phyloP scores from a whole-genome alignment of 1,140 invertebrate species.

The Goniozus legneri region DNA sequence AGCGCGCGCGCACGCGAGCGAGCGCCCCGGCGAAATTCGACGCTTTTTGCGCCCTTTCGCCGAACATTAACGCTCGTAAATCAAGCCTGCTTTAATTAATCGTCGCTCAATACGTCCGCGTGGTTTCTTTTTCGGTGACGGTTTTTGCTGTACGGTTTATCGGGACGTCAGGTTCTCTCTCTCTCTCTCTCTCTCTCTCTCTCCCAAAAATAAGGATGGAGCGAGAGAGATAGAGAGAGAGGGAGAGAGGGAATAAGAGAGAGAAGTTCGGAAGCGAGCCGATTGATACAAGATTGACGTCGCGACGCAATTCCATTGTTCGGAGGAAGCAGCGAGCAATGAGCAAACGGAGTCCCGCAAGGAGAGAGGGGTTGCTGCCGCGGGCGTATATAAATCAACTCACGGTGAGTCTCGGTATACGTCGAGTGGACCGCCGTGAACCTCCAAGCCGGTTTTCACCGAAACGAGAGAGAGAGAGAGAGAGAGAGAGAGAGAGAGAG shows the following conservation, averaged over 20 bases:
- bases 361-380: conserved; percentile 18
- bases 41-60: no score
- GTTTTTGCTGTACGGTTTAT: no score
- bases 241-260: conserved; percentile 27
- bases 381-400: no score
- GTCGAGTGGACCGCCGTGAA: not conserved
- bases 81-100: no score
- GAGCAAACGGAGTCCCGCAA: conserved; percentile 35
- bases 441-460: not conserved
- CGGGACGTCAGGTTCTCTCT: no score
- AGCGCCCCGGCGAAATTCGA: no score
- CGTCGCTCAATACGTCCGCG: no score
- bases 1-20: no score
- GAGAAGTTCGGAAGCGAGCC: conserved; percentile 30
- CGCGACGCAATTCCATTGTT: conserved; percentile 52
- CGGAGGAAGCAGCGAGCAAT: conserved; percentile 43
- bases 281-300: conserved; percentile 54
- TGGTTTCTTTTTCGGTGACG: no score
- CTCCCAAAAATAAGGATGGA: conserved; percentile 25
- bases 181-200: no score
- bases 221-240: conserved; percentile 13
- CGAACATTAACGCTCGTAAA: no score
- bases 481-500: conserved; percentile 7
- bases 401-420: no score
- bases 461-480: conserved; percentile 6